Evolutionary conservation across 2,888 invertebrate species (phyloP).

Genomic region (Drosophila mercatorum): DNA sequence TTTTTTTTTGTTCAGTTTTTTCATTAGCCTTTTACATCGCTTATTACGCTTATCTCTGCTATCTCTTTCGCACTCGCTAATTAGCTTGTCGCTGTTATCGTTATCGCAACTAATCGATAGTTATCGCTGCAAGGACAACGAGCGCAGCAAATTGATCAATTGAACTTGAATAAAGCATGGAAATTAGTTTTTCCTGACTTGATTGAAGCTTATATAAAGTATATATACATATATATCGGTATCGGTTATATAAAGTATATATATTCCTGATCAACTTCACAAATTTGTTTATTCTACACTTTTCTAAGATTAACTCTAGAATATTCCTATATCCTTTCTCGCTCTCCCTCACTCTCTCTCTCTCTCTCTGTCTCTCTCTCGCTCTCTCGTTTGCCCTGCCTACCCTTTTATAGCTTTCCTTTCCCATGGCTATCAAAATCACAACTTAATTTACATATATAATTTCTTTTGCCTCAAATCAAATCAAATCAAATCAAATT

Average conservation of each 20-base stretch:
- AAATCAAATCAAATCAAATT: conserved; percentile 3
- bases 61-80: background rate
- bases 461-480: conserved; percentile 3
- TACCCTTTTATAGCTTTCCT: background rate
- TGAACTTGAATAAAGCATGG: background rate
- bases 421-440: background rate
- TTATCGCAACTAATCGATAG: conserved; percentile 37
- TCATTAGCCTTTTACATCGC: conserved; percentile 3
- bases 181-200: background rate
- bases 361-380: background rate
- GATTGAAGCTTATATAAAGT: background rate
- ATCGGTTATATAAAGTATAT: no score
- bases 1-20: background rate
- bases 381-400: background rate
- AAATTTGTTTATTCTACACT: no score
- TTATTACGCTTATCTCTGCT: background rate
- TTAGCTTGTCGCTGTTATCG: conserved; percentile 30
- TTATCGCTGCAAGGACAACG: conserved; percentile 36
- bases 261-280: no score
- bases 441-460: background rate
- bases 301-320: background rate
- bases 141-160: background rate
- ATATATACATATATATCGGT: no score
- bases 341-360: background rate
- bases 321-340: background rate